A percentile compares a stretch with the other conserved stretches of the same genome.
These are phyloP conservation scores for Temnothorax rugatulus DNA, from an alignment of 2,888 invertebrate genomes.

Conservation along the genomic window DNA sequence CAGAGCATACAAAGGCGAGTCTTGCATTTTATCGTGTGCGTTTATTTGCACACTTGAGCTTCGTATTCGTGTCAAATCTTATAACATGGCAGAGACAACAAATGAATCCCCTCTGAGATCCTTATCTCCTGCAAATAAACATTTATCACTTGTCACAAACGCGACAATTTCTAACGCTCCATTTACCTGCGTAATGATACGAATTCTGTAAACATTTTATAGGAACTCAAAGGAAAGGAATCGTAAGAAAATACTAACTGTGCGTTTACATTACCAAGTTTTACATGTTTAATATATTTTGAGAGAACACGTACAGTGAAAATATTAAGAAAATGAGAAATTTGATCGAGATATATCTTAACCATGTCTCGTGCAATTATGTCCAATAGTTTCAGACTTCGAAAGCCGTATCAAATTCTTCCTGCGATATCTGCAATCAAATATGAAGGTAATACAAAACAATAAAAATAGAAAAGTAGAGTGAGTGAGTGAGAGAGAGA, in stretches of 20 bases:
- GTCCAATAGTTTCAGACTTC: constrained; percentile 63
- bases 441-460: constrained; percentile 34
- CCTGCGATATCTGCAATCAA: constrained; percentile 85
- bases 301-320: not conserved
- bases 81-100: not conserved
- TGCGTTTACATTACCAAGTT: constrained; percentile 12
- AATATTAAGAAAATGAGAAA: not conserved
- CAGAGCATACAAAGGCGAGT: not conserved
- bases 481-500: not conserved
- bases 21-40: not conserved
- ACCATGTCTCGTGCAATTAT: not conserved
- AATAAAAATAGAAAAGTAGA: constrained; percentile 19
- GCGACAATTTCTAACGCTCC: not conserved
- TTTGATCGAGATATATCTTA: not conserved
- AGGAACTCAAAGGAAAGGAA: constrained; percentile 16
- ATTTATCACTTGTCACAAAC: constrained; percentile 4
- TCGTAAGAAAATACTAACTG: not conserved
- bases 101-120: not conserved
- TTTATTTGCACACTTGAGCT: not conserved
- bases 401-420: constrained; percentile 86
- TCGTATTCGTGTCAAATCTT: not conserved
- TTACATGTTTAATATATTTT: constrained; percentile 15
- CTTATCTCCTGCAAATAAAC: constrained; percentile 28
- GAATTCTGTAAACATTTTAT: not conserved
- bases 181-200: not conserved